Percentiles rank a stretch among this genome's conserved stretches.
Evolutionary conservation across 2,888 invertebrate species (phyloP).

Genomic region (Cryptus viduatorius): DNA sequence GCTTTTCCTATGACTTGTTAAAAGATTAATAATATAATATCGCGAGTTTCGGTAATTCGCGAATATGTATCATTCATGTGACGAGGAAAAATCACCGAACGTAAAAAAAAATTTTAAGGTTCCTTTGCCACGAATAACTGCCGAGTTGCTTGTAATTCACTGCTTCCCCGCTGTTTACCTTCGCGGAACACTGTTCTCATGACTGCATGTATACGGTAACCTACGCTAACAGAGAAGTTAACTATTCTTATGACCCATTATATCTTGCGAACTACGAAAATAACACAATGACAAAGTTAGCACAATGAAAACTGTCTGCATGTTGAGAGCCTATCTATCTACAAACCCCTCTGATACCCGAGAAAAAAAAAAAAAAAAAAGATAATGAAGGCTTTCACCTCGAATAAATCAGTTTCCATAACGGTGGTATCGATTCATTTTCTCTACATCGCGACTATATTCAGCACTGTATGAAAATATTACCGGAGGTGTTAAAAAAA

Average conservation of each 20-base stretch:
- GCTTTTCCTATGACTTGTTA: no score
- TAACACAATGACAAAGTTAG: constrained; percentile 24
- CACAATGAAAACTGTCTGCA: neutral
- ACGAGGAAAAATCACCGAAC: no score
- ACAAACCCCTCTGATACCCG: neutral
- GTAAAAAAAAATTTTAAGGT: no score
- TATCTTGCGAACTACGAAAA: neutral
- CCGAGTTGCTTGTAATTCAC: no score
- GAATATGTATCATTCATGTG: no score
- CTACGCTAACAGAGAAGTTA: constrained; percentile 26
- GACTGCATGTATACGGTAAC: neutral
- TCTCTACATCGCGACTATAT: neutral
- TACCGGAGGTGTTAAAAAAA: neutral
- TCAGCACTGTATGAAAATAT: neutral
- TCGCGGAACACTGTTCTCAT: neutral
- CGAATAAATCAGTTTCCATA: constrained; percentile 31
- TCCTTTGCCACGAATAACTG: no score
- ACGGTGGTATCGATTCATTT: neutral
- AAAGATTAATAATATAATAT: no score
- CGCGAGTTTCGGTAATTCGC: no score
- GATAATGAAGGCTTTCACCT: constrained; percentile 19
- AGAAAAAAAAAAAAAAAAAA: constrained; percentile 15
- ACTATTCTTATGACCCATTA: constrained; percentile 33
- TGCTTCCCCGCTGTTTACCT: no score
- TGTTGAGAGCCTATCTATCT: neutral